Conservation (phyloP, 1,140 invertebrate genomes). For the Ceratosolen solmsi region DNA sequence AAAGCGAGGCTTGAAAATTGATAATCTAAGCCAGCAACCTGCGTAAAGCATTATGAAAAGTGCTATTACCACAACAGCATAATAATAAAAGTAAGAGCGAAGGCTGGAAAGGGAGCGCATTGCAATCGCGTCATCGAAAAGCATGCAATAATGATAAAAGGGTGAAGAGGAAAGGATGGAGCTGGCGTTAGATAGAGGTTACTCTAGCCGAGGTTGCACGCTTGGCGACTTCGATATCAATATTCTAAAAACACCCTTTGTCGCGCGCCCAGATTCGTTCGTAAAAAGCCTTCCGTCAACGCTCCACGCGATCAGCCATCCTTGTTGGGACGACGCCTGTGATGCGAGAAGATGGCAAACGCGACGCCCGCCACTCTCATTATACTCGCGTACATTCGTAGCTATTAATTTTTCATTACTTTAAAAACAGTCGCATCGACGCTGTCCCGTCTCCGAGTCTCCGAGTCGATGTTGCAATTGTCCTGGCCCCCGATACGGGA, state of each 20-base stretch:
- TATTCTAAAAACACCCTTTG: constrained; percentile 73
- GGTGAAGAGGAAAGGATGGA: constrained; percentile 17
- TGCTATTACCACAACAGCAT: not conserved
- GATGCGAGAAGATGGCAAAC: constrained; percentile 50
- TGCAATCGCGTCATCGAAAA: constrained; percentile 14
- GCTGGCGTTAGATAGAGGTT: not conserved
- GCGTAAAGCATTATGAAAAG: not conserved
- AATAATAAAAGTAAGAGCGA: not conserved
- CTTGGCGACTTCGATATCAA: constrained; percentile 70
- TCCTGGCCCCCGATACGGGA: too few species aligned
- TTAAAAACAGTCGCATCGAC: constrained; percentile 37
- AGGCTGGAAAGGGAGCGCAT: not conserved
- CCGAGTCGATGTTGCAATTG: not conserved
- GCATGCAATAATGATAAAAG: constrained; percentile 47
- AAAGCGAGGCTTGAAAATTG: not conserved
- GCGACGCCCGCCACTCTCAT: constrained; percentile 59
- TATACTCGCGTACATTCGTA: constrained; percentile 59
- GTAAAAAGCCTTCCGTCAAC: constrained; percentile 63
- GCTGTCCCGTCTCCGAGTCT: not conserved
- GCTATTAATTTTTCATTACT: constrained; percentile 66
- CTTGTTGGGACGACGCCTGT: too few species aligned
- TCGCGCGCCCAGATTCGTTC: constrained; percentile 47
- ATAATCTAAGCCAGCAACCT: not conserved
- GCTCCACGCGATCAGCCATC: not conserved
- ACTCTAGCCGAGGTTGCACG: not conserved